Percentiles rank a stretch among this genome's conserved stretches.
Evolutionary conservation across 2,888 invertebrate species (phyloP).

Genomic region (Pyrgus malvae): DNA sequence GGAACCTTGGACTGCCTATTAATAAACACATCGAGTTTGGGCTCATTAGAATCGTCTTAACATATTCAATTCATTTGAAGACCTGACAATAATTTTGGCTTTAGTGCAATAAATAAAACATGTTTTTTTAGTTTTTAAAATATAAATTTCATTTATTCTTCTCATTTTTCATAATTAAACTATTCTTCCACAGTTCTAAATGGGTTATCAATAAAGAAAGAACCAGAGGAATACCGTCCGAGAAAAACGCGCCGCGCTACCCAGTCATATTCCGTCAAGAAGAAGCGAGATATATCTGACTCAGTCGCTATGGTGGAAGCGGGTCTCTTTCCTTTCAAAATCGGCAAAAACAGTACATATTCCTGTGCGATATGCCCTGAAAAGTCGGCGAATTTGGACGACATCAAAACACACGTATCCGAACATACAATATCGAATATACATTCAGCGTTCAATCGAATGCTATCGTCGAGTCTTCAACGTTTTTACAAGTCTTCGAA

Average conservation of each 20-base stretch:
- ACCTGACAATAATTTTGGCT: too few species aligned
- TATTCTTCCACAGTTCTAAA: slow-evolving; percentile 46
- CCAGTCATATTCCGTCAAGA: slow-evolving; percentile 45
- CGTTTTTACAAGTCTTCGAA: slow-evolving; percentile 51
- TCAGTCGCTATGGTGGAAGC: slow-evolving; percentile 54
- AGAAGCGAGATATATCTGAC: slow-evolving; percentile 47
- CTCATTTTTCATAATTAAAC: too few species aligned
- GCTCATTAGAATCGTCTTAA: too few species aligned
- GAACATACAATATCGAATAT: slow-evolving; percentile 57
- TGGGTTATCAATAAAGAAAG: slow-evolving; percentile 51
- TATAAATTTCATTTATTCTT: too few species aligned
- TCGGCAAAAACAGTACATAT: slow-evolving; percentile 52
- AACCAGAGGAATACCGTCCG: slow-evolving; percentile 40
- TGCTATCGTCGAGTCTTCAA: slow-evolving; percentile 56
- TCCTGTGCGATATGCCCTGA: slow-evolving; percentile 62
- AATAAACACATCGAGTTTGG: too few species aligned
- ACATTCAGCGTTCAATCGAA: slow-evolving; percentile 63
- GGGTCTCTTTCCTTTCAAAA: slow-evolving; percentile 70
- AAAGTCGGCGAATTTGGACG: slow-evolving; percentile 52
- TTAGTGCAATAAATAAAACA: too few species aligned
- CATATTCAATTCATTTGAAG: too few species aligned
- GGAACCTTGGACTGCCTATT: too few species aligned
- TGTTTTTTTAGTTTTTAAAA: too few species aligned
- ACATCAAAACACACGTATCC: slow-evolving; percentile 53
- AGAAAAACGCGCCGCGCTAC: slow-evolving; percentile 43